Conservation (phyloP, 35 echinoderm and acorn worm species). For the Ophioderma brevispina region DNA sequence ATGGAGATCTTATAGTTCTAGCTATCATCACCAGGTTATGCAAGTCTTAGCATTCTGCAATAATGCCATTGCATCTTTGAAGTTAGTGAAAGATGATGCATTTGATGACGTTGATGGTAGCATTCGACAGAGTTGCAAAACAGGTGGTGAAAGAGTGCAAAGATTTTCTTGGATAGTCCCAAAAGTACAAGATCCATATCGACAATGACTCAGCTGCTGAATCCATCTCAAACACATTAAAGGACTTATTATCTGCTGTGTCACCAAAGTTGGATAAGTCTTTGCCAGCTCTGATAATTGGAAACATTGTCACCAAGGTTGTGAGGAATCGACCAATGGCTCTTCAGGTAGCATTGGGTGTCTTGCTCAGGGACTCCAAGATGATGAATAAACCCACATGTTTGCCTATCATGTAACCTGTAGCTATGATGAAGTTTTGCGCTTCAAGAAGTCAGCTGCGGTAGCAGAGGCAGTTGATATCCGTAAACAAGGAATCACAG, state of each 20-base stretch:
- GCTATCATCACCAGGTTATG: constrained; percentile 67
- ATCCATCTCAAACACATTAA: constrained; percentile 9
- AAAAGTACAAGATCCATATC: constrained; percentile 23
- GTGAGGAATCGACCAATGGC: constrained; percentile 40
- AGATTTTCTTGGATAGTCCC: neutral
- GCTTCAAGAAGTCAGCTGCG: constrained; percentile 59
- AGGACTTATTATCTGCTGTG: constrained; percentile 7
- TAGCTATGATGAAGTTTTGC: constrained; percentile 59
- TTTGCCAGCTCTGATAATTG: constrained; percentile 48
- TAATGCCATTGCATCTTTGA: neutral
- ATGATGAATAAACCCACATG: constrained; percentile 31
- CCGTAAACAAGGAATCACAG: constrained; percentile 6
- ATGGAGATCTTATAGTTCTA: constrained; percentile 44
- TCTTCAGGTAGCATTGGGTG: constrained; percentile 44
- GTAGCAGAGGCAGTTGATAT: constrained; percentile 15
- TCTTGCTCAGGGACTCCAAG: constrained; percentile 53
- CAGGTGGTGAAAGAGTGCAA: constrained; percentile 44
- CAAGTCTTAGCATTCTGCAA: constrained; percentile 40
- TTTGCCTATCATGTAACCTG: constrained; percentile 58
- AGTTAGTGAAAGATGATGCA: constrained; percentile 17
- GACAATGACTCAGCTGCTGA: neutral
- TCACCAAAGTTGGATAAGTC: constrained; percentile 37
- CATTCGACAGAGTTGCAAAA: constrained; percentile 38
- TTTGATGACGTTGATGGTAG: constrained; percentile 46
- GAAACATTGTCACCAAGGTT: constrained; percentile 48